phyloP scores from a whole-genome alignment of 2,888 invertebrate genomes.

The Blastobasis lacticolella region DNA sequence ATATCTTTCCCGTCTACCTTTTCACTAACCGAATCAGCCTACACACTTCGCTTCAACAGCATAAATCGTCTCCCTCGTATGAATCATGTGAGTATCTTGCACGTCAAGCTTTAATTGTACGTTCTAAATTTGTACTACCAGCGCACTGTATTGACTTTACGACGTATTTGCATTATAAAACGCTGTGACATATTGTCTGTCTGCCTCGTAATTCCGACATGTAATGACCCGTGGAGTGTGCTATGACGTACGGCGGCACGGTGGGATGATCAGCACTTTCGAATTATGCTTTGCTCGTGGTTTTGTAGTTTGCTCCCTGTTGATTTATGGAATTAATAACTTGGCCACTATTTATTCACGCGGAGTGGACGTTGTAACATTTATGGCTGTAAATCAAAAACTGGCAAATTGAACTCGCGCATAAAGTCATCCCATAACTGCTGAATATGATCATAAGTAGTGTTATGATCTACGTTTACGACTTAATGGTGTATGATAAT shows the following conservation, averaged over 20 bases:
- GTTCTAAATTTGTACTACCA: conserved; percentile 38
- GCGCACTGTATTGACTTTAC: conserved; percentile 43
- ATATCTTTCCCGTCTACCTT: no score
- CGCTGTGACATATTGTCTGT: conserved; percentile 50
- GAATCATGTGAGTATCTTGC: conserved; percentile 7
- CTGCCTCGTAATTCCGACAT: conserved; percentile 56
- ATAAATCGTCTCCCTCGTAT: conserved; percentile 2
- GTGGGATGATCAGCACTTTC: conserved; percentile 34
- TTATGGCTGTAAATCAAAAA: no score
- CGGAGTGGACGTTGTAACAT: no score
- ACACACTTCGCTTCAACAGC: conserved; percentile 1
- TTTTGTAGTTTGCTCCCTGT: neutral
- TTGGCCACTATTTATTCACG: no score
- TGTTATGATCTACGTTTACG: no score
- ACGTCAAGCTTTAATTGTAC: conserved; percentile 31
- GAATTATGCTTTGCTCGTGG: neutral
- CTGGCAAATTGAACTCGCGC: no score
- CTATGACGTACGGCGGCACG: conserved; percentile 46
- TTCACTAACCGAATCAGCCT: neutral
- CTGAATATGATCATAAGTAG: no score
- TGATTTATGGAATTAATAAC: no score
- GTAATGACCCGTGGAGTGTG: conserved; percentile 56
- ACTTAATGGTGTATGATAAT: no score
- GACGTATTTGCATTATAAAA: conserved; percentile 61
- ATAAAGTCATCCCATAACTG: no score